These are phyloP conservation scores for Aphis craccivora DNA, from an alignment of 1,140 invertebrate species.

Conservation along the genomic window DNA sequence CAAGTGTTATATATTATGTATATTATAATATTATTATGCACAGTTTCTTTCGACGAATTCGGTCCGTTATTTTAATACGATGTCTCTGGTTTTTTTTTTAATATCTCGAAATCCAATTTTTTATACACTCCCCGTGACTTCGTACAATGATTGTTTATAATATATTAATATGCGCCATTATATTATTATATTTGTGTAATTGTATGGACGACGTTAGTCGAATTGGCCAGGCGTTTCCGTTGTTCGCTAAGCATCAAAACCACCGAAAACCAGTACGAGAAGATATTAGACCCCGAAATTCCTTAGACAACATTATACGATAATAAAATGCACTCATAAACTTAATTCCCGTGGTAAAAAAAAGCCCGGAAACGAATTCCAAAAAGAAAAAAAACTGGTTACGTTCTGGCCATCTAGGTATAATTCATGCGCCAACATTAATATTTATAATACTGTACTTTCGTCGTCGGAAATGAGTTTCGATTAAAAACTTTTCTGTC, in stretches of 20 bases:
- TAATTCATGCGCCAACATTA: neutral
- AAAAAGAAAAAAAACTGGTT: neutral
- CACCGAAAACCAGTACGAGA: neutral
- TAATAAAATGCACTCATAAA: neutral
- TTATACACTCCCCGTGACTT: neutral
- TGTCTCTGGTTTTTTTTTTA: neutral
- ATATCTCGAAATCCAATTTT: neutral
- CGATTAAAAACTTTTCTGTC: conserved; percentile 11
- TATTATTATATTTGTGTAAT: neutral
- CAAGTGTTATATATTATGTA: neutral
- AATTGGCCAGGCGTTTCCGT: neutral
- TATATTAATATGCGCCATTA: neutral
- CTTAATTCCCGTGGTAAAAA: neutral
- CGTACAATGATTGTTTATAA: neutral
- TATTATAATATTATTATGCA: neutral
- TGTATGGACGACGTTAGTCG: neutral
- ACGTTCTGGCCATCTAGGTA: neutral
- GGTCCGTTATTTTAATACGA: neutral
- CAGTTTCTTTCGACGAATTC: neutral
- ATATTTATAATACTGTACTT: neutral
- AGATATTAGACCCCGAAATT: neutral
- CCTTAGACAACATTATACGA: neutral
- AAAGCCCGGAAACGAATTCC: neutral
- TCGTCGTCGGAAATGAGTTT: neutral
- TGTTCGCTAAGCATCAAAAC: neutral